phyloP scores from a whole-genome alignment of 2,113 vertebrate genomes.

The Pituophis catenifer region DNA sequence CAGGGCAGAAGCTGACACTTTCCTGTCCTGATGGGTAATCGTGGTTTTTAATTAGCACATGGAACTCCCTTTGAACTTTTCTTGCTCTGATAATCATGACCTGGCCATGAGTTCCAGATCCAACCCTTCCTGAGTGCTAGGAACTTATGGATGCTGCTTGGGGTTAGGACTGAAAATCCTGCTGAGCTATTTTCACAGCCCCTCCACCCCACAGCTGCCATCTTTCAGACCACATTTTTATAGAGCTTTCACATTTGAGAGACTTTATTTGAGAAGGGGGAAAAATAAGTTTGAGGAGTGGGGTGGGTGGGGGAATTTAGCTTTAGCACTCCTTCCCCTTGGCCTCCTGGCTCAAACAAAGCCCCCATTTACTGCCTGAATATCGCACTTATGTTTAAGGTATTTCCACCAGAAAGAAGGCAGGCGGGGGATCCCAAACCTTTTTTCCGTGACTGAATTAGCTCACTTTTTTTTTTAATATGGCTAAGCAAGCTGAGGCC shows the following conservation, averaged over 20 bases:
- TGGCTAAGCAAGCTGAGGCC: slow-evolving; percentile 33
- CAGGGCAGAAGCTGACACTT: neutral
- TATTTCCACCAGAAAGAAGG: slow-evolving; percentile 34
- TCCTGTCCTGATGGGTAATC: neutral
- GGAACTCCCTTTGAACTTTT: neutral
- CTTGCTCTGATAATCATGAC: neutral
- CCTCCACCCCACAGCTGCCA: neutral
- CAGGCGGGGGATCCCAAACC: slow-evolving; percentile 6
- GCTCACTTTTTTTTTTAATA: slow-evolving; percentile 10
- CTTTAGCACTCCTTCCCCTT: slow-evolving; percentile 13
- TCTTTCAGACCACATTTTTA: slow-evolving; percentile 11
- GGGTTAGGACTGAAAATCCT: neutral
- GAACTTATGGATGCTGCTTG: neutral
- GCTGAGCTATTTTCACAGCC: neutral
- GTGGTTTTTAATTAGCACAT: neutral
- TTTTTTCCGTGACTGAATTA: slow-evolving; percentile 41
- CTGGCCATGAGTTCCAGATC: neutral
- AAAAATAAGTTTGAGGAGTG: neutral
- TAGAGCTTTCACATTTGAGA: slow-evolving; percentile 16
- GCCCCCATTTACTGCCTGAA: slow-evolving; percentile 35
- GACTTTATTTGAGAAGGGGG: slow-evolving; percentile 21
- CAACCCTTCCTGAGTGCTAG: neutral
- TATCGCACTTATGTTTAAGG: slow-evolving; percentile 35
- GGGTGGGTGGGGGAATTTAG: slow-evolving; percentile 20
- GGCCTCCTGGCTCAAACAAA: slow-evolving; percentile 38